These are phyloP conservation scores for Trissolcus japonicus DNA, from an alignment of 2,888 invertebrate species.

Conservation along the genomic window DNA sequence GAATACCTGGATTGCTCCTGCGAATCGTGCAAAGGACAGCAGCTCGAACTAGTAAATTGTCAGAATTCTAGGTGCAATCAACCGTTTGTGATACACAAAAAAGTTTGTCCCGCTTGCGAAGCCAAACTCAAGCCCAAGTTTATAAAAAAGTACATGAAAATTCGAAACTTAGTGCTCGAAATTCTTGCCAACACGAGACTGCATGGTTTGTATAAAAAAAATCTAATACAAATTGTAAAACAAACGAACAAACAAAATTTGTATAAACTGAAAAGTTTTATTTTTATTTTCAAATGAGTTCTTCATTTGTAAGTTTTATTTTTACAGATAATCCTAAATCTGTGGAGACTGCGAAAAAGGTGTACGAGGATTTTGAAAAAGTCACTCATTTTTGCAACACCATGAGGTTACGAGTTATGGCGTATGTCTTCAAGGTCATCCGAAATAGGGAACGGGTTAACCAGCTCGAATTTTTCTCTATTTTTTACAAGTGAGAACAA, in stretches of 20 bases:
- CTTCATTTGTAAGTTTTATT: background rate
- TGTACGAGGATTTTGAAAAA: background rate
- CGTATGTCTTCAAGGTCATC: background rate
- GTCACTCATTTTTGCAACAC: background rate
- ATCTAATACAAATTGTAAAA: background rate
- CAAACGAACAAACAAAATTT: background rate
- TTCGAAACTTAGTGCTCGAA: background rate
- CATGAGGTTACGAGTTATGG: background rate
- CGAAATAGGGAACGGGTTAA: background rate
- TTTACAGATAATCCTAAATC: background rate
- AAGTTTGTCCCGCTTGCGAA: background rate
- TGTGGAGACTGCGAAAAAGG: background rate
- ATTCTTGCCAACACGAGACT: too few relatives aligned
- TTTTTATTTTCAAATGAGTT: background rate
- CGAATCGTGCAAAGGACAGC: background rate
- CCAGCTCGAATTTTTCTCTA: background rate
- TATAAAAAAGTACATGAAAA: background rate
- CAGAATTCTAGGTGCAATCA: background rate
- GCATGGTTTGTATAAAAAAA: background rate
- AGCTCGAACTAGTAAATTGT: background rate
- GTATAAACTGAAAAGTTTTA: background rate
- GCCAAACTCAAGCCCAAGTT: background rate
- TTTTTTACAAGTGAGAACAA: background rate
- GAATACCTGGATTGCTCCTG: background rate
- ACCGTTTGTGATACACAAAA: background rate